These are phyloP conservation scores for Suncus etruscus DNA, from an alignment of 2,113 vertebrate genomes.

Conservation along the genomic window DNA sequence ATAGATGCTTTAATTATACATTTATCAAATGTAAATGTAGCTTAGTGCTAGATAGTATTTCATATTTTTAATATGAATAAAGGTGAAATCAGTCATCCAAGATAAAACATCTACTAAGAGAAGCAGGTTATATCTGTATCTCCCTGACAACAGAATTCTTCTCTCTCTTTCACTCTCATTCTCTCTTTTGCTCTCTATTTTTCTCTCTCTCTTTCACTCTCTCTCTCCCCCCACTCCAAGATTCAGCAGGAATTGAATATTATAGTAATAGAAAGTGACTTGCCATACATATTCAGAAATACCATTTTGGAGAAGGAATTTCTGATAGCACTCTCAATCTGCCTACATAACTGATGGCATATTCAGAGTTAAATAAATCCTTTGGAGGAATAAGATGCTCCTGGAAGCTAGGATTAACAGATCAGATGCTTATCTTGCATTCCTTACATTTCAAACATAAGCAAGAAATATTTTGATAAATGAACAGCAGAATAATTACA, in stretches of 20 bases:
- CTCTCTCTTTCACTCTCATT: not conserved
- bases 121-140: not conserved
- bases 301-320: not conserved
- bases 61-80: not conserved
- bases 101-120: not conserved
- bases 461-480: slow-evolving; percentile 81
- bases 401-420: slow-evolving; percentile 71
- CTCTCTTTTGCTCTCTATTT: too few species aligned
- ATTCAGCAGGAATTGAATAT: not conserved
- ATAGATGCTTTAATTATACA: not conserved
- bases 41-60: not conserved
- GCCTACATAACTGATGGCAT: slow-evolving; percentile 20
- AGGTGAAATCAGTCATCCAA: not conserved
- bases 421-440: slow-evolving; percentile 75
- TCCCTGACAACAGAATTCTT: not conserved
- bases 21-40: not conserved
- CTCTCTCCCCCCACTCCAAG: not conserved
- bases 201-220: too few species aligned
- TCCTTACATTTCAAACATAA: slow-evolving; percentile 69
- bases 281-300: not conserved
- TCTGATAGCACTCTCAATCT: not conserved
- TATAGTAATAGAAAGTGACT: not conserved
- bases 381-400: slow-evolving; percentile 74
- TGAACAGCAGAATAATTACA: slow-evolving; percentile 68
- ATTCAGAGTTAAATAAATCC: slow-evolving; percentile 75